Conservation (phyloP, 2,113 vertebrate genomes). For the Danionella cerebrum region DNA sequence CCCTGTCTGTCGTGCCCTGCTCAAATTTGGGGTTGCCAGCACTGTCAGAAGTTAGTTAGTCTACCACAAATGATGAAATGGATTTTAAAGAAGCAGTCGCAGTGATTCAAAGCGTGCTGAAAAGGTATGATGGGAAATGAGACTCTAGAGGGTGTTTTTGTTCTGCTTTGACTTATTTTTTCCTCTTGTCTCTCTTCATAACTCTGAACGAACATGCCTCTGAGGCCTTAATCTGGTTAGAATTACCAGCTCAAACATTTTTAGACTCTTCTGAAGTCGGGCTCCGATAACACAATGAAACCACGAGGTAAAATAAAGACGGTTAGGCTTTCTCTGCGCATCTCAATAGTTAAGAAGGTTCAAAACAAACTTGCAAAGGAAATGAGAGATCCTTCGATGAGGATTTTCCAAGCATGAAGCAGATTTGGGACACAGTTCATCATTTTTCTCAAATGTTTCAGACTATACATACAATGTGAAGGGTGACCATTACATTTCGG, state of each 20-base stretch:
- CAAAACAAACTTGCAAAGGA: neutral
- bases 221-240: conserved; percentile 59
- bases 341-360: neutral
- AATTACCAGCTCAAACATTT: conserved; percentile 54
- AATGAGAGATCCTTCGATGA: neutral
- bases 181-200: conserved; percentile 46
- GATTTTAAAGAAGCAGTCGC: conserved; percentile 56
- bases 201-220: conserved; percentile 53
- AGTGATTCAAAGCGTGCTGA: conserved; percentile 25
- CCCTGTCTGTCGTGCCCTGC: conserved; percentile 57
- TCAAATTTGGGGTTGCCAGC: conserved; percentile 46
- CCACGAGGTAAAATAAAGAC: neutral
- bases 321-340: neutral
- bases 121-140: conserved; percentile 21
- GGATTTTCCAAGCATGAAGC: neutral
- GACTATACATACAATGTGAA: too few species aligned
- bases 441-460: too few species aligned
- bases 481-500: too few species aligned
- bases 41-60: conserved; percentile 61
- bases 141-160: conserved; percentile 33
- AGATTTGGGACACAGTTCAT: neutral
- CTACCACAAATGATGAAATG: conserved; percentile 54
- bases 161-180: conserved; percentile 47
- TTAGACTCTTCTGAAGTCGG: conserved; percentile 49
- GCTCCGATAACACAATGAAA: conserved; percentile 1